These are phyloP conservation scores for Deilephila elpenor DNA, from an alignment of 2,888 invertebrate genomes.

Conservation along the genomic window DNA sequence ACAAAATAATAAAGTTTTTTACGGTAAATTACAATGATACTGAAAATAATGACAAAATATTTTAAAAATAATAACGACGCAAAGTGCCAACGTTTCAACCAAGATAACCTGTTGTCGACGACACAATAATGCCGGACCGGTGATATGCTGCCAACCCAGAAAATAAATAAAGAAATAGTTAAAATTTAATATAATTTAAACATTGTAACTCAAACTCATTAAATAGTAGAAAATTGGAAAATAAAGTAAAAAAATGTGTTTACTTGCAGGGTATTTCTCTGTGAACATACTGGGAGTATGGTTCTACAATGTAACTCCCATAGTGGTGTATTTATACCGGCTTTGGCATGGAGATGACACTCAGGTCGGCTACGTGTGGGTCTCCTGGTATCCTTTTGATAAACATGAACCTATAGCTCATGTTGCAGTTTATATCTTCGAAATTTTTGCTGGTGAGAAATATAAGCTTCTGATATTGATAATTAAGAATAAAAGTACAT, in stretches of 20 bases:
- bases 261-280: conserved; percentile 68
- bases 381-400: conserved; percentile 79
- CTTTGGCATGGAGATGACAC: conserved; percentile 56
- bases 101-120: too few relatives aligned
- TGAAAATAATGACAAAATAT: too few relatives aligned
- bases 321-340: conserved; percentile 62
- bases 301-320: conserved; percentile 76
- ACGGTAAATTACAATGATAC: too few relatives aligned
- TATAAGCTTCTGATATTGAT: too few relatives aligned
- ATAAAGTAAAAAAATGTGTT: neutral
- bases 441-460: conserved; percentile 70
- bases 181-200: too few relatives aligned
- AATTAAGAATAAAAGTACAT: too few relatives aligned
- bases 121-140: too few relatives aligned
- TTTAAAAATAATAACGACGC: too few relatives aligned
- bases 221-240: neutral
- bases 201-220: neutral
- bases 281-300: conserved; percentile 68
- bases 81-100: too few relatives aligned
- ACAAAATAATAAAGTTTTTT: too few relatives aligned
- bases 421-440: conserved; percentile 70
- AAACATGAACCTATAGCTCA: conserved; percentile 68
- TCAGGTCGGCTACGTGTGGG: conserved; percentile 71
- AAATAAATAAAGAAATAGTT: too few relatives aligned
- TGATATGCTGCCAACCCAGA: too few relatives aligned